Percentiles rank a stretch among this genome's conserved stretches.
phyloP scores from a whole-genome alignment of 2,113 vertebrate species.

The Solenodon paradoxus region DNA sequence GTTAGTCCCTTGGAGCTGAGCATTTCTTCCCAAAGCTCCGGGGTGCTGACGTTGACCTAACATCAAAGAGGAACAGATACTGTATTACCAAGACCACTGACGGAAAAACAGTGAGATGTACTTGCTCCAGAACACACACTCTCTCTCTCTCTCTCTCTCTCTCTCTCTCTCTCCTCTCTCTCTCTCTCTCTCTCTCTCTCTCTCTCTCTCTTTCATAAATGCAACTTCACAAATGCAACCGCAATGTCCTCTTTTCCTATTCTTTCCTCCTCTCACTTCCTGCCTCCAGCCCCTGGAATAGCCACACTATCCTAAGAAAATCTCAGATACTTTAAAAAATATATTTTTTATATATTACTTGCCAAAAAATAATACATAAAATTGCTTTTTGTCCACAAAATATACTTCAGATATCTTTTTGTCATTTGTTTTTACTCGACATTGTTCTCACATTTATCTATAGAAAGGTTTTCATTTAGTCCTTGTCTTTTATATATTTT shows the following conservation, averaged over 20 bases:
- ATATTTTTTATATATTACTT: neutral
- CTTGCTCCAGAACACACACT: neutral
- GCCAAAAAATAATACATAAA: neutral
- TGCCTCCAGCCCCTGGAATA: neutral
- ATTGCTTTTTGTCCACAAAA: neutral
- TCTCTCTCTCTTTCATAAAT: no score
- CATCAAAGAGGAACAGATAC: slow-evolving; percentile 50
- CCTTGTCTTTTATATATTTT: neutral
- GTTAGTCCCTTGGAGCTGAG: slow-evolving; percentile 90
- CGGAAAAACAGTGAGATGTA: neutral
- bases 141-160: neutral
- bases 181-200: neutral
- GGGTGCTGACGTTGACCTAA: slow-evolving; percentile 88
- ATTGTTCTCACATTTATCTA: neutral
- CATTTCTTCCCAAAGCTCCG: slow-evolving; percentile 95
- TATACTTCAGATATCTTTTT: neutral
- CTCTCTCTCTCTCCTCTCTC: neutral
- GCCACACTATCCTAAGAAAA: neutral
- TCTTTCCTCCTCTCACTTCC: neutral
- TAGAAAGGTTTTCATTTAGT: neutral
- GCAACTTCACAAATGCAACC: neutral
- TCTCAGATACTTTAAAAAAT: neutral
- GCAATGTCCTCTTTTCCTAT: neutral
- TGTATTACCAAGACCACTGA: neutral
- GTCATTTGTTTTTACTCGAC: neutral